Base-by-base conservation (phyloP, 2,113 vertebrate species). In the Tragelaphus buxtoni region DNA sequence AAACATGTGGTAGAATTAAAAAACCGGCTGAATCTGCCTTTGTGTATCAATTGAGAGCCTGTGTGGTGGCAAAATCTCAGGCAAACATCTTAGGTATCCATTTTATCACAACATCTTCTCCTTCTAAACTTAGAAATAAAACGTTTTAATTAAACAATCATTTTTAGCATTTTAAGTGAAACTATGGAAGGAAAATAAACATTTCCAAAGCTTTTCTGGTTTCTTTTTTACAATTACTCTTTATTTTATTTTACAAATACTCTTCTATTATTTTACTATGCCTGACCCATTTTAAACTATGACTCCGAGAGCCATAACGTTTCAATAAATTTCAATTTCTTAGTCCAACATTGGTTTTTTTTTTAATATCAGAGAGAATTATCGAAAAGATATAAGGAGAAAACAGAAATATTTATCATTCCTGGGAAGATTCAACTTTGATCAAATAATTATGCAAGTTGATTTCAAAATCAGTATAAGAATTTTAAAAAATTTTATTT, bases 401-500 rank as follows among this genome's bases (percentile, higher is more conserved):
- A 95, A 76, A 93, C 12, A 84, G 56, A 58, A 86, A 88, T 88
- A 86, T 47, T 88, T 94, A 88, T 94, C 45, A 84, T 92, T 95
- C 53, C 74, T 82, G 84, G 87, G 94, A 89, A 92, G 84, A 89
- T 85, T 88, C 30, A 28, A 26, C 76, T 81, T 96, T 96, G 95
- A 96, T 96, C 55, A 96, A 88, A 92, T 96, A 74, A 95, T 95
- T 88, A 89, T 28, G 4, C 51, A 87, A 90, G 28, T 77, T 58
- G 47, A 90, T 88, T 97, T 95, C 88, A 85, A 96, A 97, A 94
- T 87, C 84, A 72, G 74, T 88, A 17, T 80, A 72, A 86, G 47
- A 88, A 49, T 90, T 24, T 86, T 82, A 5, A 5, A 42, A 42
- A 42, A 42, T 42, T 42, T 42, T 1, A 13, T 81, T 94, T 94